These are phyloP conservation scores for Pipistrellus nathusii DNA, from an alignment of 2,797 vertebrate species.

Conservation along the genomic window DNA sequence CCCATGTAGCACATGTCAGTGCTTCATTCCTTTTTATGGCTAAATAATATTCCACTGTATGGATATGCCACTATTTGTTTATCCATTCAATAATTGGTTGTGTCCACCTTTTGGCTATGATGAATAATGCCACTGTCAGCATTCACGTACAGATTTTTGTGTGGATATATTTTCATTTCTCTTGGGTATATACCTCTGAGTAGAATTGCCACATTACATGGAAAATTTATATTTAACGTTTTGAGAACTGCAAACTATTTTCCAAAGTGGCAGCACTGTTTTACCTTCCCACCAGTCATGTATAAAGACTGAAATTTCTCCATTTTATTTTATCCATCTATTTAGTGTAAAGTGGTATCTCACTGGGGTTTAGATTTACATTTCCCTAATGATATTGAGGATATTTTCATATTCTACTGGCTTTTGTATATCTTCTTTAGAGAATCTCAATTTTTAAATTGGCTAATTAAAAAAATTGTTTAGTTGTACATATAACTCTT, in stretches of 20 bases:
- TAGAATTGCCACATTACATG: background rate
- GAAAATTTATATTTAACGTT: background rate
- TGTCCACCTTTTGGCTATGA: background rate
- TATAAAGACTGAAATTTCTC: background rate
- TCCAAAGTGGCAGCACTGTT: background rate
- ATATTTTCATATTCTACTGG: background rate
- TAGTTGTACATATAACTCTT: conserved; percentile 1
- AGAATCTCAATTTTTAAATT: conserved; percentile 6
- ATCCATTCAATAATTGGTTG: background rate
- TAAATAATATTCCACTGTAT: background rate
- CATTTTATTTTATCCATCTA: background rate
- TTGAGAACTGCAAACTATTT: conserved; percentile 30
- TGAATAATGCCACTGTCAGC: background rate
- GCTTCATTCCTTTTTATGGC: background rate
- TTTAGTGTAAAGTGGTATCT: background rate
- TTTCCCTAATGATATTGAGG: background rate
- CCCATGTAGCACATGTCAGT: background rate
- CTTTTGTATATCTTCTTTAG: conserved; percentile 35
- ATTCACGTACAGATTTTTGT: background rate
- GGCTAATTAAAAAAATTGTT: background rate
- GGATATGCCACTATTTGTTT: conserved; percentile 6
- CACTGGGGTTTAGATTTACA: conserved; percentile 15
- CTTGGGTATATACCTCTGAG: background rate
- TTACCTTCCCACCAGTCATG: background rate
- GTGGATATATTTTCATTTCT: conserved; percentile 9